These are phyloP conservation scores for Lasaia peninsularis DNA, from an alignment of 1,140 invertebrate genomes.

Conservation along the genomic window DNA sequence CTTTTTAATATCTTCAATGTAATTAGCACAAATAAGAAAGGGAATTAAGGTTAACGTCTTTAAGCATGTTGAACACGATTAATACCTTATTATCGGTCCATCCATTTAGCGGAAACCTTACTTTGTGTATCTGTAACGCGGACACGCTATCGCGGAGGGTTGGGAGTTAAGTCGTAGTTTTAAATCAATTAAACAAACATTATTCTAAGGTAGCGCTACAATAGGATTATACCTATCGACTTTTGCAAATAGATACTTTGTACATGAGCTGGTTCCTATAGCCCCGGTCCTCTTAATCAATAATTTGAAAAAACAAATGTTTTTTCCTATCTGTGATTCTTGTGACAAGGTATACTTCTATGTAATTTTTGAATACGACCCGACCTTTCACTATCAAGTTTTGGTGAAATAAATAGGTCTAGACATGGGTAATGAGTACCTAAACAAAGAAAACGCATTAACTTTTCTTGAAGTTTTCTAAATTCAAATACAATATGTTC, in stretches of 20 bases:
- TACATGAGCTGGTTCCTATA: no score
- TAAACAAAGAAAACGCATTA: no score
- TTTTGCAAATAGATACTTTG: not conserved
- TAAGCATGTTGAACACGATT: conserved; percentile 30
- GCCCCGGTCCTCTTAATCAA: no score
- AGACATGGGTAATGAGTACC: no score
- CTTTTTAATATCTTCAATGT: not conserved
- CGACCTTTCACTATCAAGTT: no score
- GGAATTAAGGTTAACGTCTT: conserved; percentile 31
- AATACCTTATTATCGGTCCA: conserved; percentile 49
- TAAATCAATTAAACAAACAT: conserved; percentile 17
- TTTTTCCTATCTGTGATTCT: no score
- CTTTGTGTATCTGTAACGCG: conserved; percentile 23
- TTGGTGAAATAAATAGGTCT: no score
- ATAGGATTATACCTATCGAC: not conserved
- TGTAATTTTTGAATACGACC: no score
- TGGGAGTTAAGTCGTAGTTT: conserved; percentile 3
- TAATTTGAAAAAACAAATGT: no score
- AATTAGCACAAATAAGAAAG: conserved; percentile 1
- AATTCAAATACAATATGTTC: no score
- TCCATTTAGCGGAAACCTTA: conserved; percentile 66
- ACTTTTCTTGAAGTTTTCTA: no score
- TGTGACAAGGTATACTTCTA: no score
- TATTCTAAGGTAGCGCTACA: not conserved
- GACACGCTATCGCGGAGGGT: not conserved